A percentile compares a stretch with the other conserved stretches of the same genome.
Conservation (phyloP, 2,888 invertebrate genomes). For the Monochamus alternatus region DNA sequence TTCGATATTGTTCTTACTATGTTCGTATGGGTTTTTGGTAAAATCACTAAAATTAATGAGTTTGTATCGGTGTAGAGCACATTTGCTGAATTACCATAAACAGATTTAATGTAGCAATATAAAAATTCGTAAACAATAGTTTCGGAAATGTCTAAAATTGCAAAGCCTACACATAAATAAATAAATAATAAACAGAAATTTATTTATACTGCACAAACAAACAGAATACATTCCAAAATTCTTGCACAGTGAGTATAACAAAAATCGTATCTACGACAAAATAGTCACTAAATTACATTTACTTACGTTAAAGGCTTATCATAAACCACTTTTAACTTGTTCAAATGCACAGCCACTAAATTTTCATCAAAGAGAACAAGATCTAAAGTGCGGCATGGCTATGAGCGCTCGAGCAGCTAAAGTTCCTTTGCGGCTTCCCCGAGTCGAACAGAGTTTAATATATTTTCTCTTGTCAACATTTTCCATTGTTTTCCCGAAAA, state of each 20-base stretch:
- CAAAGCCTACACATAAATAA: not conserved
- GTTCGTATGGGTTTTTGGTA: not conserved
- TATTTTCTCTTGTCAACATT: conserved; percentile 1
- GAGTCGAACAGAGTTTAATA: not conserved
- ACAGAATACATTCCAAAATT: too few species aligned
- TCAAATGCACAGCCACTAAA: conserved; percentile 24
- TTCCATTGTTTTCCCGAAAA: not conserved
- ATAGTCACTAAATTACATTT: too few species aligned
- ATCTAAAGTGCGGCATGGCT: conserved; percentile 48
- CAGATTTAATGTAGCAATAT: conserved; percentile 3
- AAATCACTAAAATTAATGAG: not conserved
- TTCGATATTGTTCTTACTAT: not conserved
- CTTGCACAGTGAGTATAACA: too few species aligned
- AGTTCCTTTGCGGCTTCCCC: not conserved
- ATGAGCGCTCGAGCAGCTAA: conserved; percentile 29
- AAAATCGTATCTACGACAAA: too few species aligned
- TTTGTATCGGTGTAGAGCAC: conserved; percentile 1
- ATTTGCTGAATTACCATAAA: conserved; percentile 1
- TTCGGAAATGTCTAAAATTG: conserved; percentile 11
- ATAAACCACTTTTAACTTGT: conserved; percentile 10
- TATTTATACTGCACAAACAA: not conserved
- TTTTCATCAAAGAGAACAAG: conserved; percentile 55
- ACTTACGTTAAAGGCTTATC: too few species aligned
- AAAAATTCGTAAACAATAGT: not conserved
- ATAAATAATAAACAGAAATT: too few species aligned